These are phyloP conservation scores for Otolemur garnettii DNA, from an alignment of 2,113 vertebrate genomes.

Conservation along the genomic window DNA sequence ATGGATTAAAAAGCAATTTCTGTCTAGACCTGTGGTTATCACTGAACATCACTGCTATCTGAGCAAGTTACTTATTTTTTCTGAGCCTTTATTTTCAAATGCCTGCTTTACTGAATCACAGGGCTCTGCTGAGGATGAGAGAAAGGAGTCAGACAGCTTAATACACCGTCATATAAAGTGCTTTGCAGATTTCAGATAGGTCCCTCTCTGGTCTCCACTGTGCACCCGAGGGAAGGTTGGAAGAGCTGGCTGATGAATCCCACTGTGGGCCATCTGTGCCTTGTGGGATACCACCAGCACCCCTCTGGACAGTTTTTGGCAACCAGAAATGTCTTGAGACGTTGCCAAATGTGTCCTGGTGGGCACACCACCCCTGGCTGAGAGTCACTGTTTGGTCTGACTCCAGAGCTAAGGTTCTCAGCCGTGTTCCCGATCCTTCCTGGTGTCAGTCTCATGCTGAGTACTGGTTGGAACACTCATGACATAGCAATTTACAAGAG, in stretches of 20 bases:
- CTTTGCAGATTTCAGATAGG: neutral
- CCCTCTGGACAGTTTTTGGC: neutral
- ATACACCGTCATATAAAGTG: neutral
- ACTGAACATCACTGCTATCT: neutral
- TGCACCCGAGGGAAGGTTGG: neutral
- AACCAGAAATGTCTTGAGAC: neutral
- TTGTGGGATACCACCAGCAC: neutral
- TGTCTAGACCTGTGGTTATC: neutral
- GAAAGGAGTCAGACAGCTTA: neutral
- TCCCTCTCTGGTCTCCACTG: slow-evolving; percentile 16
- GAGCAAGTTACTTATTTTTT: slow-evolving; percentile 42
- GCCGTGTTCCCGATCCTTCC: neutral
- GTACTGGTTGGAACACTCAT: neutral
- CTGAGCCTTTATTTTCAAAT: slow-evolving; percentile 29
- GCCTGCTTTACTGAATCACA: slow-evolving; percentile 11
- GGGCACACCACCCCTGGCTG: neutral
- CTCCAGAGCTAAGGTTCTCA: slow-evolving; percentile 23
- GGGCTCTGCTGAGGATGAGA: neutral
- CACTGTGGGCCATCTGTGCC: neutral
- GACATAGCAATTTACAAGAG: neutral
- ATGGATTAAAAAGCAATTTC: neutral
- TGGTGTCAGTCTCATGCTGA: neutral
- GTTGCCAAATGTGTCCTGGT: neutral
- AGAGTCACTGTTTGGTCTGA: neutral
- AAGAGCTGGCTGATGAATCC: neutral